These are phyloP conservation scores for Clarias laeviceps DNA, from an alignment of 2,797 vertebrate species.

Conservation along the genomic window DNA sequence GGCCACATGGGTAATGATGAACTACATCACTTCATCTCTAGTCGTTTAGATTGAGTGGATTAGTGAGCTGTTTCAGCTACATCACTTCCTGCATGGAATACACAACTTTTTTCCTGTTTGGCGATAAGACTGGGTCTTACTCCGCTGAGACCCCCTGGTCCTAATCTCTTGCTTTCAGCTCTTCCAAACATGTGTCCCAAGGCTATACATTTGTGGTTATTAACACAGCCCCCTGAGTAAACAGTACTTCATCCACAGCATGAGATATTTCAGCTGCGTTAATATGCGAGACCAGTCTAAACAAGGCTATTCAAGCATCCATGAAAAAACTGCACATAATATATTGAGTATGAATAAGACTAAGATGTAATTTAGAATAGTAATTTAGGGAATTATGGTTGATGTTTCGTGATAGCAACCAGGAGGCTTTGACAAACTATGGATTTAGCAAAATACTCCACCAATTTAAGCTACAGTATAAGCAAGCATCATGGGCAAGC, in stretches of 20 bases:
- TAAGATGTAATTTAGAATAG: no score
- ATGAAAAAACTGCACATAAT: conserved; percentile 25
- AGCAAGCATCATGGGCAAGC: background rate
- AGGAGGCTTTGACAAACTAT: background rate
- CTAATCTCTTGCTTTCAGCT: conserved; percentile 36
- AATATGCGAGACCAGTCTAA: conserved; percentile 10
- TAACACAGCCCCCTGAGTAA: conserved; percentile 42
- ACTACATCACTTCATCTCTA: conserved; percentile 10
- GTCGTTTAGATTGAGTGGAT: conserved; percentile 1
- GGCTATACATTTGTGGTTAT: conserved; percentile 43
- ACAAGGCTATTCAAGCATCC: conserved; percentile 4
- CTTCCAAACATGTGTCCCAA: conserved; percentile 30
- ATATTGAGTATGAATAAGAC: background rate
- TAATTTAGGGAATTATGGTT: background rate
- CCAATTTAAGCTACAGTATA: background rate
- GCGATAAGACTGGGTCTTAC: conserved; percentile 38
- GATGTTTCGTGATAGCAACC: background rate
- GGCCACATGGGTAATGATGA: background rate
- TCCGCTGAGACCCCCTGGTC: background rate
- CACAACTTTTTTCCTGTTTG: conserved; percentile 48
- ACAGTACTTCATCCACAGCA: conserved; percentile 37
- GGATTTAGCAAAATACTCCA: background rate
- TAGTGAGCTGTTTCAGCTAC: conserved; percentile 18
- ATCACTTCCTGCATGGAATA: conserved; percentile 51
- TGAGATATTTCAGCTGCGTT: conserved; percentile 46